Conservation (phyloP, 2,113 vertebrate genomes). For the Lagopus muta region DNA sequence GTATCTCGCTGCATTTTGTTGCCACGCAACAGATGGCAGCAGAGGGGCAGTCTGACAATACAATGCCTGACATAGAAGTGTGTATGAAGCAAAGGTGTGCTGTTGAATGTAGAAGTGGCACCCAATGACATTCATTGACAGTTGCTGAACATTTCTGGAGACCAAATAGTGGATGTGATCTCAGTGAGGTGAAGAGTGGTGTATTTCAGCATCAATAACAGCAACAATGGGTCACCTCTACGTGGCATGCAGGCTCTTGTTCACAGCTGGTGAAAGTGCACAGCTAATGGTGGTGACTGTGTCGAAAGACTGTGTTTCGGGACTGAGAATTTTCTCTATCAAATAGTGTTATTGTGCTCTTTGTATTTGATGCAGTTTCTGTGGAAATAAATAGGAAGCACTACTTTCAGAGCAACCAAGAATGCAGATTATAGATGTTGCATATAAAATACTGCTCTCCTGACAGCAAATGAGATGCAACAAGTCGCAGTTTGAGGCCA, state of each 20-base stretch:
- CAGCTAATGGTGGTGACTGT: neutral
- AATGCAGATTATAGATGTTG: neutral
- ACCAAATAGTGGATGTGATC: neutral
- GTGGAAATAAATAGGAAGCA: neutral
- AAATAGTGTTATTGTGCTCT: neutral
- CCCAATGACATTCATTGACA: too few relatives aligned
- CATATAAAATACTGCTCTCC: neutral
- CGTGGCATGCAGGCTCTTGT: neutral
- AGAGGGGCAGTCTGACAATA: neutral
- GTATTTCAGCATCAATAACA: neutral
- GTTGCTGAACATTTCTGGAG: neutral
- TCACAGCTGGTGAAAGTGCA: neutral
- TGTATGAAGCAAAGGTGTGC: neutral
- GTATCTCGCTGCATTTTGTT: neutral
- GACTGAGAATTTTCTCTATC: neutral
- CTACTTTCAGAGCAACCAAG: neutral
- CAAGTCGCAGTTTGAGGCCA: neutral
- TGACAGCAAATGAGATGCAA: neutral
- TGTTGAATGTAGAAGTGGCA: neutral
- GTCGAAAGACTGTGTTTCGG: neutral
- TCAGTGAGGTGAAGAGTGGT: neutral
- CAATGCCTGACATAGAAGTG: too few relatives aligned
- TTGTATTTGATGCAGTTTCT: neutral
- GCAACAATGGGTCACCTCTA: too few relatives aligned
- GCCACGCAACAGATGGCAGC: neutral